Evolutionary conservation across 2,888 invertebrate species (phyloP).

Genomic region (Rotaria socialis): DNA sequence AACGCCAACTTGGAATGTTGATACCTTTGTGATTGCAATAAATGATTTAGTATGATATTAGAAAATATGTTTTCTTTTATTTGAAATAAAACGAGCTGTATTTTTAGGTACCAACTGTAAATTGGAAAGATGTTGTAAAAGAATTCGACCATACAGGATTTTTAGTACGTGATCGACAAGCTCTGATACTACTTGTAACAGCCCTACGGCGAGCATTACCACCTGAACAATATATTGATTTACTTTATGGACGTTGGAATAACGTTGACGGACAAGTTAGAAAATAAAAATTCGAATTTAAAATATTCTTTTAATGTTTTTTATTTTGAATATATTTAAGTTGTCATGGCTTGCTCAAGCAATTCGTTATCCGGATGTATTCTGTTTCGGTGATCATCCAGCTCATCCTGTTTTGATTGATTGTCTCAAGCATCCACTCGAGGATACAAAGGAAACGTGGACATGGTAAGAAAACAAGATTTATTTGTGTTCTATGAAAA

Average conservation of each 20-base stretch:
- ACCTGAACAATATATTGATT: slow-evolving; percentile 66
- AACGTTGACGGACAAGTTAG: slow-evolving; percentile 76
- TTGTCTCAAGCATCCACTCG: slow-evolving; percentile 84
- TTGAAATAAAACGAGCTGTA: neutral
- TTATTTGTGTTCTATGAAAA: slow-evolving; percentile 58
- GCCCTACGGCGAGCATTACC: slow-evolving; percentile 72
- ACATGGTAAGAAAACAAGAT: neutral
- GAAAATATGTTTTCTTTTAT: neutral
- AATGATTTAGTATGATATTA: slow-evolving; percentile 71
- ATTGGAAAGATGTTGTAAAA: slow-evolving; percentile 85
- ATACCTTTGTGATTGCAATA: slow-evolving; percentile 83
- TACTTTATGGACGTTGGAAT: slow-evolving; percentile 83
- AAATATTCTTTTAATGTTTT: neutral
- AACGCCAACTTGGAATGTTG: slow-evolving; percentile 79
- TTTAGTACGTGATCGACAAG: slow-evolving; percentile 77
- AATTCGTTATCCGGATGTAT: slow-evolving; percentile 82
- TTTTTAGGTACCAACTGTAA: slow-evolving; percentile 62
- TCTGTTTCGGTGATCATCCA: slow-evolving; percentile 85
- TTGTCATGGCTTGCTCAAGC: slow-evolving; percentile 80
- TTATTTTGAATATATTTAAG: neutral
- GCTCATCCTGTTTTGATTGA: slow-evolving; percentile 80
- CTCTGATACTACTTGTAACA: slow-evolving; percentile 75
- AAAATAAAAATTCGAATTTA: neutral
- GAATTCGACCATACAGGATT: slow-evolving; percentile 88
- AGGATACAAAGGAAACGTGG: slow-evolving; percentile 80